Percentiles rank a stretch among this genome's conserved stretches.
Conservation (phyloP, 2,113 vertebrate species). For the Rutilus rutilus region DNA sequence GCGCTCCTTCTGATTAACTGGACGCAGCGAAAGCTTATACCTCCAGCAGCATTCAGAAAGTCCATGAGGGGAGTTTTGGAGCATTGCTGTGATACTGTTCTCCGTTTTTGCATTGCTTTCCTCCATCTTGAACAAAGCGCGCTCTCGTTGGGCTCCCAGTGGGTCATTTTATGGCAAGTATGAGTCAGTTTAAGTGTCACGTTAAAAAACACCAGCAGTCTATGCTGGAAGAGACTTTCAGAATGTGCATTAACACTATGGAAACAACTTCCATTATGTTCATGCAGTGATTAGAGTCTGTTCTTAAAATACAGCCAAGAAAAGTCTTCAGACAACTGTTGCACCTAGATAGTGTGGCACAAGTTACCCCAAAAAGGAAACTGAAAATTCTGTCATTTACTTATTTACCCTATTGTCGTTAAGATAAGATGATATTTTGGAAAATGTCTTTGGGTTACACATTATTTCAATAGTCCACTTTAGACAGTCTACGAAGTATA, state of each 20-base stretch:
- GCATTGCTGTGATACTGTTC: not conserved
- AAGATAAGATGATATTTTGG: no score
- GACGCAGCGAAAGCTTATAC: conserved; percentile 24
- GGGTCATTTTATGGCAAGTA: not conserved
- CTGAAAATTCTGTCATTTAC: no score
- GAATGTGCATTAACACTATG: not conserved
- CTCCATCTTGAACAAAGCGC: not conserved
- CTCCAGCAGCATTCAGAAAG: conserved; percentile 20
- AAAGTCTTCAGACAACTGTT: not conserved
- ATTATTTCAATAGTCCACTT: no score
- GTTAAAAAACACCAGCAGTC: not conserved
- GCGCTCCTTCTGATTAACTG: conserved; percentile 43
- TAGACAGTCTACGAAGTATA: no score
- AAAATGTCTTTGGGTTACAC: no score
- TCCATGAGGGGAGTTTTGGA: not conserved
- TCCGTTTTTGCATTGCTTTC: not conserved
- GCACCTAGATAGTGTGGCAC: not conserved
- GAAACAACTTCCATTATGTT: not conserved
- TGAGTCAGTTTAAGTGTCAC: not conserved
- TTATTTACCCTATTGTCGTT: not conserved
- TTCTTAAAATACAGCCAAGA: not conserved
- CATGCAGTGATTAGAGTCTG: not conserved
- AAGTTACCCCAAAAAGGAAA: not conserved
- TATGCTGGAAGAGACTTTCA: not conserved
- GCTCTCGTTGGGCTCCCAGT: not conserved